Percentiles rank a stretch among this genome's conserved stretches.
These are phyloP conservation scores for Syngnathoides biaculeatus DNA, from an alignment of 2,113 vertebrate genomes.

Conservation along the genomic window DNA sequence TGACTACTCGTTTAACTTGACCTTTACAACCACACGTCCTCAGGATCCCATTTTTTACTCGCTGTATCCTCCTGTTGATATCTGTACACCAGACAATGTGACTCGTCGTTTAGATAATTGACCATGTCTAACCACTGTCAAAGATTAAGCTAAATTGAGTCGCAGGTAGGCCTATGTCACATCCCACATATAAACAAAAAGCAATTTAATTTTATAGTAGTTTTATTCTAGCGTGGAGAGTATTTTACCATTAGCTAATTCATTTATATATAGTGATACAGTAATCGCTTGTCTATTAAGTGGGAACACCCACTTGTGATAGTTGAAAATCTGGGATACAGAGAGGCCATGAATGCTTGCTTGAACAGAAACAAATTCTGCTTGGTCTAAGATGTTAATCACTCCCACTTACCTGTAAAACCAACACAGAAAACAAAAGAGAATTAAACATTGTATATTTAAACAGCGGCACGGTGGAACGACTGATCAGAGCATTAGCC, in stretches of 20 bases:
- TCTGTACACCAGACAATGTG: background rate
- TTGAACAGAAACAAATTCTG: too few species aligned
- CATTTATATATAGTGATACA: background rate
- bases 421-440: background rate
- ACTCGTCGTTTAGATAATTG: background rate
- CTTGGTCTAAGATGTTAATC: too few species aligned
- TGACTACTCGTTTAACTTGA: background rate
- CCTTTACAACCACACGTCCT: slow-evolving; percentile 4
- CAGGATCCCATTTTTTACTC: background rate
- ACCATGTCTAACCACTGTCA: background rate
- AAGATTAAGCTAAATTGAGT: background rate
- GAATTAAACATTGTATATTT: background rate
- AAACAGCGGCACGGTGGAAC: too few species aligned
- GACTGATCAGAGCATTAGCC: too few species aligned
- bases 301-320: background rate
- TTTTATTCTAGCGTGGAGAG: too few species aligned
- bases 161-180: too few species aligned
- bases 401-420: background rate
- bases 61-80: background rate
- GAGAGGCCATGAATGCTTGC: too few species aligned
- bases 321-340: too few species aligned
- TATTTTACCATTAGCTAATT: too few species aligned
- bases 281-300: background rate
- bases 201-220: too few species aligned
- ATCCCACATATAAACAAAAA: too few species aligned